phyloP scores from a whole-genome alignment of 2,888 invertebrate genomes.

The Malthinus seriepunctatus region DNA sequence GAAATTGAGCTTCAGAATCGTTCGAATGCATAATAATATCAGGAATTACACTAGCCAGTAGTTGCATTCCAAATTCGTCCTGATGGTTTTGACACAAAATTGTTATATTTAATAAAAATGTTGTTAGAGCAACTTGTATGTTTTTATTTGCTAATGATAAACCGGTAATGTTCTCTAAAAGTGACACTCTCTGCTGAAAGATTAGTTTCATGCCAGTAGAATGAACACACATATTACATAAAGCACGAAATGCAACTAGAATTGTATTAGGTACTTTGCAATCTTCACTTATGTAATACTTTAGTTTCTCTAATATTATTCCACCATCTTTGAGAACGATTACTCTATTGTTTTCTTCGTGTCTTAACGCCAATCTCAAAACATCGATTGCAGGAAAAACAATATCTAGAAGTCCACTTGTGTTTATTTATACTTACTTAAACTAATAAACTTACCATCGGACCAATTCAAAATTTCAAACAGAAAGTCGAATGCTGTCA shows the following conservation, averaged over 20 bases:
- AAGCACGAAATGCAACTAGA: conserved; percentile 74
- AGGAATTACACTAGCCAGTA: conserved; percentile 60
- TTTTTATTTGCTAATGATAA: conserved; percentile 63
- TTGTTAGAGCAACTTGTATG: conserved; percentile 73
- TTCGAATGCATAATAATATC: conserved; percentile 60
- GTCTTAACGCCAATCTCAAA: conserved; percentile 77
- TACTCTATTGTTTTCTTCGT: conserved; percentile 58
- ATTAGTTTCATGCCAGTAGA: conserved; percentile 67
- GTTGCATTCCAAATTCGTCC: conserved; percentile 57
- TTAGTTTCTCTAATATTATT: conserved; percentile 44
- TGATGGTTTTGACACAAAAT: conserved; percentile 63
- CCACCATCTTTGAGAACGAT: conserved; percentile 57
- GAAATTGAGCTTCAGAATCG: conserved; percentile 76
- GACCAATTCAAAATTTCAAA: conserved; percentile 74
- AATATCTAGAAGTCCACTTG: conserved; percentile 60
- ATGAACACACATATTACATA: conserved; percentile 82
- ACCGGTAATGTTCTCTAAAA: conserved; percentile 60
- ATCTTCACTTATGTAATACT: conserved; percentile 41
- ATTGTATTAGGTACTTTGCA: conserved; percentile 68
- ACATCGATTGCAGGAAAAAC: conserved; percentile 90
- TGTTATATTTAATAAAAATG: conserved; percentile 72
- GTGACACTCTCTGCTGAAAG: conserved; percentile 59
- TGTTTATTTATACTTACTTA: background rate
- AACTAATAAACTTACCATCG: conserved; percentile 58
- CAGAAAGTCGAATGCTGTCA: conserved; percentile 59